Base-by-base conservation (phyloP, 1,140 invertebrate genomes). In the Pentalonia nigronervosa region DNA sequence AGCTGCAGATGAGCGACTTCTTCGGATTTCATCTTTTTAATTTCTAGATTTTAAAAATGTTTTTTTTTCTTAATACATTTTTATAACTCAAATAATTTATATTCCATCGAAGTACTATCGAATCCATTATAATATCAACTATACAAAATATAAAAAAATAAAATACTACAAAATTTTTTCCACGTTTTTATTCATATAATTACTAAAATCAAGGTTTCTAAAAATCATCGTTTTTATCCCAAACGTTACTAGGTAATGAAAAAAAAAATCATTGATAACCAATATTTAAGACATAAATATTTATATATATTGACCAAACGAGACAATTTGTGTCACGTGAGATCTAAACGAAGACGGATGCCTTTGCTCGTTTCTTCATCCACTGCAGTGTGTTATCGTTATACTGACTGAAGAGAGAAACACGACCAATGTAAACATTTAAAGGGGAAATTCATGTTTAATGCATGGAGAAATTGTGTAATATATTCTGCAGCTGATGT, bases 361-460 rank as follows among this genome's bases (percentile, higher is more conserved):
- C 36, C 20, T 36, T 41, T 53, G 14, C 48, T 89, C 34, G 23
- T 89, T 36, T 76, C 21, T 21, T 30, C 34, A 9, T 50, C 47
- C 30, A 88, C 60, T 20, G 86, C 17, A 2, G 17, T 2, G 84
- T n/a, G 45, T 30, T 30, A 3, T 45, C 41, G 25, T 0, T 47
- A 23, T 53, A 14, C 25, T 34, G 48, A 34, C 30, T 48, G 30
- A 11, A 47, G 84, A 3, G 48, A 53, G 50, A 17, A 48, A 14
- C 17, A 7, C 21, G 56, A 17, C 50, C 48, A 53, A 23, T 90
- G 50, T 90, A 90, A 90, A 90, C 88, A 60, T 53, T 60, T 36
- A 36, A 17, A 60, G 53, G 50, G 34, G 34, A 90, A 90, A 41
- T 45, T 90, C 88, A 90, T 90, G 88, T 90, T 17, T 90, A 90